A percentile compares a stretch with the other conserved stretches of the same genome.
Conservation (phyloP, 2,797 vertebrate species). For the Botia almorhae region DNA sequence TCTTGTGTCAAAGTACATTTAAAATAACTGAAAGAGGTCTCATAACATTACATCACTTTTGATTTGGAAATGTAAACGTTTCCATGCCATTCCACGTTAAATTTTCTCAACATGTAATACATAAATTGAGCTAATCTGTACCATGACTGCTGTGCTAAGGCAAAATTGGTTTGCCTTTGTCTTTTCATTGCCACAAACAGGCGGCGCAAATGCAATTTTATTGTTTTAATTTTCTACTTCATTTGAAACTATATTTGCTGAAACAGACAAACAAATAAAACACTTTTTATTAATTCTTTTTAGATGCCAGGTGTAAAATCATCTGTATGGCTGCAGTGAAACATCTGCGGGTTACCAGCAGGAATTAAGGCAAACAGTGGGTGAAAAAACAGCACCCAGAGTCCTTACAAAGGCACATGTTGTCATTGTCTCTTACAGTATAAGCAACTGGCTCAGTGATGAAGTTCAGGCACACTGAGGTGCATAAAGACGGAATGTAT, state of each 20-base stretch:
- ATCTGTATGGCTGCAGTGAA: neutral
- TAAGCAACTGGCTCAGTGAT: neutral
- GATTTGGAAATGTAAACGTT: no score
- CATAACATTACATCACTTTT: no score
- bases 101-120: no score
- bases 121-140: neutral
- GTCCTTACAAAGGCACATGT: neutral
- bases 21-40: no score
- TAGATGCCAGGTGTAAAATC: neutral
- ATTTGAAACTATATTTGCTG: slow-evolving; percentile 6
- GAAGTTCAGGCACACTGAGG: neutral
- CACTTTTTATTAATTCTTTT: slow-evolving; percentile 17
- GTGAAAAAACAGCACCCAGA: neutral
- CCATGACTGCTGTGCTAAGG: neutral
- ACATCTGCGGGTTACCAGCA: neutral
- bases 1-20: no score
- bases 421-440: neutral
- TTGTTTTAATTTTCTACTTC: slow-evolving; percentile 22
- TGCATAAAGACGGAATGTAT: neutral
- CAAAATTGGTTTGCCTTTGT: neutral
- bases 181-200: neutral
- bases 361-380: no score
- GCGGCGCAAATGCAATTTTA: neutral
- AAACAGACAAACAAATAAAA: neutral
- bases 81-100: no score